These are phyloP conservation scores for Drosophila kurseongensis DNA, from an alignment of 1,140 invertebrate genomes.

Conservation along the genomic window DNA sequence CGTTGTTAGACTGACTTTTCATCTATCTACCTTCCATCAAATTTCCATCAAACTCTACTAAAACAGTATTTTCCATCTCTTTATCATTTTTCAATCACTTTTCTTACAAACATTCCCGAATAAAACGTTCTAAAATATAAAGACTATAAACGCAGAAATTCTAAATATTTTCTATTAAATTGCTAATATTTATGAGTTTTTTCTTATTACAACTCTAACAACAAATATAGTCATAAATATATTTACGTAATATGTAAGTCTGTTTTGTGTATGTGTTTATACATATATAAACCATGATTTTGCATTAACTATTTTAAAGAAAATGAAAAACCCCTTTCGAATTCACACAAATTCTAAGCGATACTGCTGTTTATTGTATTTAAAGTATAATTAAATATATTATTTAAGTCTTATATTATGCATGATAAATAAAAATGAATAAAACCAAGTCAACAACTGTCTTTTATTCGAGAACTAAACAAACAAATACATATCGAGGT, in stretches of 20 bases:
- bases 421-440: conserved; percentile 63
- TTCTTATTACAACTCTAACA: conserved; percentile 36
- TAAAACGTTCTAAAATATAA: conserved; percentile 32
- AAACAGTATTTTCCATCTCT: conserved; percentile 62
- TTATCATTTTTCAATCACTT: conserved; percentile 13
- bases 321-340: conserved; percentile 25
- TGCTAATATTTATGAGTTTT: conserved; percentile 82
- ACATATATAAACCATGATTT: conserved; percentile 53
- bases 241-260: conserved; percentile 62
- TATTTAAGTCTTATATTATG: conserved; percentile 64
- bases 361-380: conserved; percentile 67
- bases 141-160: conserved; percentile 64
- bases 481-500: too few species aligned
- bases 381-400: conserved; percentile 49
- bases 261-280: conserved; percentile 60
- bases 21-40: conserved; percentile 5
- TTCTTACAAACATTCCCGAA: conserved; percentile 20
- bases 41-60: conserved; percentile 34
- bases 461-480: not conserved
- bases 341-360: conserved; percentile 35
- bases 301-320: conserved; percentile 54
- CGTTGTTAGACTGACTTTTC: conserved; percentile 64
- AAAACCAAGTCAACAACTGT: conserved; percentile 23
- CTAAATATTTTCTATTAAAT: conserved; percentile 74
- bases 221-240: conserved; percentile 77